Base-by-base conservation (phyloP, 2,797 vertebrate species). In the Phoxinus dragarum region DNA sequence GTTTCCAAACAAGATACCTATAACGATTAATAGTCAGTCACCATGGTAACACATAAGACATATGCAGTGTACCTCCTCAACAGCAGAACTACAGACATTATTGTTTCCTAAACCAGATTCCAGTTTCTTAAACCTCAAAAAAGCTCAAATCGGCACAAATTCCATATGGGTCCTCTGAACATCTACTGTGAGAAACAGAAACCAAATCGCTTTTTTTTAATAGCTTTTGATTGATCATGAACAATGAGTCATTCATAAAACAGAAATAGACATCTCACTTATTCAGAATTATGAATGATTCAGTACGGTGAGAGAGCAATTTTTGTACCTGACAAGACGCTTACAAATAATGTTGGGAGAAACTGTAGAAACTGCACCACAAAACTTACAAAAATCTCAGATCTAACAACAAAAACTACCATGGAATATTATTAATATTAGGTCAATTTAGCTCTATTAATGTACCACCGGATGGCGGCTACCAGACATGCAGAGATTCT, bases 171-270 rank as follows among this genome's bases (percentile, higher is more conserved):
- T 73, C 12, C 47, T 5, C 21, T n/a, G 4, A 77, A 40, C 5
- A 40, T 82, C 27, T 4, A n/a, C 27, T 27, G 5, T 64, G 12
- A 73, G 40, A n/a, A 64, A 47, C 8, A 49, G 3, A 66, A 38
- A 47, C 59, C 34, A 23, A 84, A 68, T 68, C 1, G 6, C 36
- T 10, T 42, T 42, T 80, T 77, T 54, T 17, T 10, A 64, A 74
- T 54, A 34, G 40, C 7, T 17, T 49, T 49, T 69, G 36, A 77
- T 77, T 68, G 47, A 69, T 44, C 7, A 4, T 27, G 47, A 54
- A 42, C n/a, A 84, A 44, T 54, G n/a, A 77, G 27, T 77, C 47
- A 84, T 84, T 84, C 23, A 67, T 76, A 84, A 84, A 69, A 76
- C 61, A 36, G 8, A 84, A 84, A 69, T 54, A 84, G 82, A 67